Evolutionary conservation across 2,113 vertebrate species (phyloP), one percentile per base, ranked within the genome.

Genomic region (Misgurnus mizolepis): DNA sequence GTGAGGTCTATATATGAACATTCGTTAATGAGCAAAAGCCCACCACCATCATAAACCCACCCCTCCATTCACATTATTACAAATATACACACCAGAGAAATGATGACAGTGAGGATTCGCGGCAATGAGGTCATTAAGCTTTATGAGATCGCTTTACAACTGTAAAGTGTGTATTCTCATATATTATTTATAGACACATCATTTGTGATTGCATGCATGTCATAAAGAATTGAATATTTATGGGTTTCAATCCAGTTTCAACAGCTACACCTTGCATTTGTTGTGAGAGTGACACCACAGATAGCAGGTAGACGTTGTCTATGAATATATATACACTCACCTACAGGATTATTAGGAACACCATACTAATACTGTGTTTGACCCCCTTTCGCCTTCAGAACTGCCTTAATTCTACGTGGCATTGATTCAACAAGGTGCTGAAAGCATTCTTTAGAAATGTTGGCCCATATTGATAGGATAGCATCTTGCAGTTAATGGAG

Each of bases 11-110:
- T 55, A 40, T 41, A 69, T 68, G 64, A 81, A 69, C 39, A 58
- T 43, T 50, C 62, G 60, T 75, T 80, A 74, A 55, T 40, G 12
- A 70, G 41, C 50, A 79, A 17, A 70, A 76, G 17, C 34, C 49
- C 50, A 40, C 27, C 58, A n/a, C 41, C 34, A 45, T 34, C 27
- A 34, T 34, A 39, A 74, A 15, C 34, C 15, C 45, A 56, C 18
- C 39, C 34, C 67, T 41, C 22, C 50, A 67, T 53, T 60, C 60
- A 15, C 17, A 49, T 76, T 76, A 62, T 66, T 66, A 77, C 34
- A 77, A 9, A 65, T 2, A 64, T 12, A 34, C 73, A 15, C 60
- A 61, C 40, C 22, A 74, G 39, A 53, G 50, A 72, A 58, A 72
- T 72, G n/a, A 72, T 41, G 39, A 58, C 18, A 72, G 41, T n/a